Evolutionary conservation across 2,797 vertebrate species (phyloP), one percentile per base, ranked within the genome.

Genomic region (Acanthurus lineatus): DNA sequence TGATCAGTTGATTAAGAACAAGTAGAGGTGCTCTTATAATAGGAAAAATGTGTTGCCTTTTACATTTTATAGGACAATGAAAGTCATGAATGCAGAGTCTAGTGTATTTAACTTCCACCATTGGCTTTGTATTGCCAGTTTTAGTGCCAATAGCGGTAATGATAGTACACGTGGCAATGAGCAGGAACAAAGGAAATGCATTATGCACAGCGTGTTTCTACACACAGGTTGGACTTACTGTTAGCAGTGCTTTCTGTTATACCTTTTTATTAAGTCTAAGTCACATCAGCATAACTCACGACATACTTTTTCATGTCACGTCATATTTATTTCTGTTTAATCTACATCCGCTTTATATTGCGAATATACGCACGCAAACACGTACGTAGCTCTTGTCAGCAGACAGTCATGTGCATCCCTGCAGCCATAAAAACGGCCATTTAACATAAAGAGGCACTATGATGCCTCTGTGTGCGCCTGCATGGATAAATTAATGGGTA

Each of bases 391-490:
- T 79, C 72, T 78, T 63, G 81, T 81, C 83, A 73, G 82, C 73
- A 78, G 77, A 81, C 77, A 81, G 72, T 68, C 66, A 56, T 47
- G 72, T 60, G 49, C 77, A 63, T 88, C 82, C 69, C 81, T 48
- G 53, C 51, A 32, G 86, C 86, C 74, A 85, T 91, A 89, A 92
- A 91, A 89, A 72, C 35, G 62, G 17, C 80, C 76, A 81, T 92
- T 92, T 83, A 84, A 89, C 87, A 93, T 89, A 88, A 91, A 94
- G 89, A 80, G 87, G 59, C 79, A 82, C 89, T 91, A 77, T 92
- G 79, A 86, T 56, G 82, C 69, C 85, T 90, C 84, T 92, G 80
- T 90, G 84, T 81, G 85, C 51, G 79, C 63, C 77, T 85, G 86
- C 81, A 45, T 47, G 81, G 82, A 79, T 83, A 89, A 91, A 93